Evolutionary conservation across 2,888 invertebrate genomes (phyloP), one percentile per base, ranked within the genome.

Genomic region (Nymphalis c-album): DNA sequence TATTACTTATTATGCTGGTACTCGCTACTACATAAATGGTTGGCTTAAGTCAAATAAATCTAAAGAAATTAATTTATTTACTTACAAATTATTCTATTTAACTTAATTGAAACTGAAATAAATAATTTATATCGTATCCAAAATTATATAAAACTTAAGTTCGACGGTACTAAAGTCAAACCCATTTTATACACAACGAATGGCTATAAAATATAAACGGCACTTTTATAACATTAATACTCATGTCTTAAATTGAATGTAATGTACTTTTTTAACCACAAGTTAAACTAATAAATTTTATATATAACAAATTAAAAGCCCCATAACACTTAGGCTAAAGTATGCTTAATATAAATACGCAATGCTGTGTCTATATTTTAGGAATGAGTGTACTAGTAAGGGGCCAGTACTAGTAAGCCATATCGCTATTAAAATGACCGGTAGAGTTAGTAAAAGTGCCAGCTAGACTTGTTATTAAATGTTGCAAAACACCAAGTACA

Each of bases 401-500:
- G 40, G 40, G 13, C 40, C 26, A 22, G 51, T 22, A 26, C 31
- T 31, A 53, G 53, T 18, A 50, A 20, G 20, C 20, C 13, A 7
- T 51, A 20, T 55, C 17, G 73, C 68, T 75, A 71, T 79, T 74
- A 81, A 80, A 78, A 73, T 77, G 77, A 73, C 75, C 74, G 73
- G 79, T 80, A 73, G 73, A 74, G 70, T 73, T 72, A 78, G 75
- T 79, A 77, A 82, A 75, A 76, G 77, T 76, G 71, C 70, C 76
- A 67, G 70, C 70, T 70, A 73, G 73, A 71, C 74, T 70, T 68
- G 73, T 72, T 75, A 76, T 73, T 78, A 74, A 74, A 67, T 68
- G 71, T 83, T 84, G 79, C 83, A 77, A 81, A 79, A 82, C 77
- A 72, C 75, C 18, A 57, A 55, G 10, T 75, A 77, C 79, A 80